phyloP scores from a whole-genome alignment of 2,113 vertebrate species.

The Hucho hucho region DNA sequence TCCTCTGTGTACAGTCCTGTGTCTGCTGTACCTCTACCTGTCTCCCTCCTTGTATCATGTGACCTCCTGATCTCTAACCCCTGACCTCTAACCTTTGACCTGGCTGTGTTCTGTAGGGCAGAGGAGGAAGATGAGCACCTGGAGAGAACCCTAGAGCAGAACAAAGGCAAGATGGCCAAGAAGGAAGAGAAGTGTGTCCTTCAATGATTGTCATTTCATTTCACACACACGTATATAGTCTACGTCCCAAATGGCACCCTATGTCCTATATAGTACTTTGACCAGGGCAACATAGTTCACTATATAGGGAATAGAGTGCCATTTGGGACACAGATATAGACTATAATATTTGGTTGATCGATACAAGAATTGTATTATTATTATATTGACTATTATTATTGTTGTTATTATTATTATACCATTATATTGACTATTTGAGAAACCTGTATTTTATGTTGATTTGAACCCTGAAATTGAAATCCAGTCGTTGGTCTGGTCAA shows the following conservation, averaged over 20 bases:
- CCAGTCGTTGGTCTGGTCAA: constrained; percentile 28
- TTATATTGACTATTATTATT: constrained; percentile 15
- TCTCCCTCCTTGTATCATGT: background rate
- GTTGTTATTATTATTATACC: constrained; percentile 32
- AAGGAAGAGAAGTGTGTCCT: constrained; percentile 97
- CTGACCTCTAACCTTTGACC: constrained; percentile 55
- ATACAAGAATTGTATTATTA: constrained; percentile 55
- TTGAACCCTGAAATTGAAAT: constrained; percentile 24
- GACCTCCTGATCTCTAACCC: constrained; percentile 37
- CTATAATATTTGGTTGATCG: constrained; percentile 50
- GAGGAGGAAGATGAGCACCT: constrained; percentile 98
- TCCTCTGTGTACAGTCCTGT: constrained; percentile 30
- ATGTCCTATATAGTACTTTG: too few relatives aligned
- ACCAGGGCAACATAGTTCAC: too few relatives aligned
- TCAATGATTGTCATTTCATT: constrained; percentile 76
- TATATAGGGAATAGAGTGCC: too few relatives aligned
- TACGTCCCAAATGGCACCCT: too few relatives aligned
- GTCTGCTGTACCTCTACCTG: background rate
- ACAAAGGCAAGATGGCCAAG: constrained; percentile 99
- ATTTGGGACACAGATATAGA: too few relatives aligned
- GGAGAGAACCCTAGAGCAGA: constrained; percentile 97
- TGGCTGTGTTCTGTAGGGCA: constrained; percentile 76
- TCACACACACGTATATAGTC: constrained; percentile 24
- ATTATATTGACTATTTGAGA: constrained; percentile 36
- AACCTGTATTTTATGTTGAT: constrained; percentile 26